phyloP scores from a whole-genome alignment of 2,888 invertebrate genomes.

The Chloroclystis v-ata region DNA sequence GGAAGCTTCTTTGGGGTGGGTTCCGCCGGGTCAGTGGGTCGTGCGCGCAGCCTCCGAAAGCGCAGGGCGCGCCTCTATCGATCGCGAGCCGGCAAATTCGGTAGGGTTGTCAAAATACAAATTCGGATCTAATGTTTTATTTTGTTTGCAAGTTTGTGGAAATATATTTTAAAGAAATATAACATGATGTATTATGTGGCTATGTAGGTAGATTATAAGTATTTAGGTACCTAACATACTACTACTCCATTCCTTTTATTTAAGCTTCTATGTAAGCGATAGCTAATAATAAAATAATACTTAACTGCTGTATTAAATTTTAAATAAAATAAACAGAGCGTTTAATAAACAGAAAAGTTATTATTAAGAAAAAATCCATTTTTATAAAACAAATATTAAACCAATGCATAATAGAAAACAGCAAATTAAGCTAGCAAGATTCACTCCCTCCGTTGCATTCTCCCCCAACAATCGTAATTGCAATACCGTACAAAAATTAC shows the following conservation, averaged over 20 bases:
- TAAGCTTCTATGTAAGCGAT: no score
- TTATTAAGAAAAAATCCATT: constrained; percentile 1
- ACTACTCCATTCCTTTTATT: no score
- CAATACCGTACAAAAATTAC: constrained; percentile 42
- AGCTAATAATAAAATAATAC: no score
- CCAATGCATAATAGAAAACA: constrained; percentile 9
- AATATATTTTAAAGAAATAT: no score
- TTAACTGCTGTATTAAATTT: no score
- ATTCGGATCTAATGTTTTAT: not conserved
- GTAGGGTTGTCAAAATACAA: constrained; percentile 53
- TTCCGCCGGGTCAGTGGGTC: constrained; percentile 81
- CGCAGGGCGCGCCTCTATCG: constrained; percentile 74
- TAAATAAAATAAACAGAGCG: no score
- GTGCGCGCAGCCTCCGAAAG: constrained; percentile 77
- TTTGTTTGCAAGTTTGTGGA: no score
- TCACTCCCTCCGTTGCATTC: constrained; percentile 32
- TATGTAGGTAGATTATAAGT: no score
- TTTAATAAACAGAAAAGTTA: no score
- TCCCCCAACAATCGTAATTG: constrained; percentile 36
- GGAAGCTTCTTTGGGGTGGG: constrained; percentile 37
- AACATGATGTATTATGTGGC: no score
- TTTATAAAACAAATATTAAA: constrained; percentile 25
- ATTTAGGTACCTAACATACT: no score
- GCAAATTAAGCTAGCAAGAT: not conserved
- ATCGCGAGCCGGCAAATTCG: constrained; percentile 58